A percentile compares a stretch with the other conserved stretches of the same genome.
These are phyloP conservation scores for Triplophysa bombifrons DNA, from an alignment of 2,797 vertebrate genomes.

Conservation along the genomic window DNA sequence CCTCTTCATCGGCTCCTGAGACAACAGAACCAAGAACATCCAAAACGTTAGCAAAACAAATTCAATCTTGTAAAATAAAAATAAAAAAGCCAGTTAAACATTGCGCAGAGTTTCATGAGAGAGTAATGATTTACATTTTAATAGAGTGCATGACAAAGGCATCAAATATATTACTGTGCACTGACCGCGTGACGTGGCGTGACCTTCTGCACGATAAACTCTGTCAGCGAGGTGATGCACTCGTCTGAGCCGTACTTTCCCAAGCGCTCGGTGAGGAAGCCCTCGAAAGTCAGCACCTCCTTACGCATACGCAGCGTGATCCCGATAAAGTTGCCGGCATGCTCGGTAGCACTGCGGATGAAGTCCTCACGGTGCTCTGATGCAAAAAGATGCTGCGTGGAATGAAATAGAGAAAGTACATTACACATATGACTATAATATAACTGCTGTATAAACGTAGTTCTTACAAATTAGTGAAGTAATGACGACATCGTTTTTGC, in stretches of 20 bases:
- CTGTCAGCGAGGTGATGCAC: slow-evolving; percentile 96
- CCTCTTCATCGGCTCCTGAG: slow-evolving; percentile 92
- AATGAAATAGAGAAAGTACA: slow-evolving; percentile 11
- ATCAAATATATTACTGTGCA: neutral
- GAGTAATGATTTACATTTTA: neutral
- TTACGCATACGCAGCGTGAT: slow-evolving; percentile 90
- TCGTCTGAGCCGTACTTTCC: slow-evolving; percentile 97
- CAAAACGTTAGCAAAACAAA: neutral
- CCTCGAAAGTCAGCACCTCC: slow-evolving; percentile 88
- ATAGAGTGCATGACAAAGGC: neutral
- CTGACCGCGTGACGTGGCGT: slow-evolving; percentile 90
- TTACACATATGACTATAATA: neutral
- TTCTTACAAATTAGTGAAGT: too few relatives aligned
- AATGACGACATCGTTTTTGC: too few relatives aligned
- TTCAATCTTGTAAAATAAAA: neutral
- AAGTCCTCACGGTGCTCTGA: slow-evolving; percentile 97
- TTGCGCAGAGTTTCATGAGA: neutral
- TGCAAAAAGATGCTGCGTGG: slow-evolving; percentile 91
- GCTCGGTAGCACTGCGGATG: slow-evolving; percentile 94
- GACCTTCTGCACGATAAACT: slow-evolving; percentile 97
- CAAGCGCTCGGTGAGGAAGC: slow-evolving; percentile 87
- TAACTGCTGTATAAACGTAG: too few relatives aligned
- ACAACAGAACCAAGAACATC: slow-evolving; percentile 49
- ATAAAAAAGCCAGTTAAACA: neutral
- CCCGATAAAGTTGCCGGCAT: slow-evolving; percentile 95